phyloP scores from a whole-genome alignment of 2,113 vertebrate genomes.

The Pelusios castaneus region DNA sequence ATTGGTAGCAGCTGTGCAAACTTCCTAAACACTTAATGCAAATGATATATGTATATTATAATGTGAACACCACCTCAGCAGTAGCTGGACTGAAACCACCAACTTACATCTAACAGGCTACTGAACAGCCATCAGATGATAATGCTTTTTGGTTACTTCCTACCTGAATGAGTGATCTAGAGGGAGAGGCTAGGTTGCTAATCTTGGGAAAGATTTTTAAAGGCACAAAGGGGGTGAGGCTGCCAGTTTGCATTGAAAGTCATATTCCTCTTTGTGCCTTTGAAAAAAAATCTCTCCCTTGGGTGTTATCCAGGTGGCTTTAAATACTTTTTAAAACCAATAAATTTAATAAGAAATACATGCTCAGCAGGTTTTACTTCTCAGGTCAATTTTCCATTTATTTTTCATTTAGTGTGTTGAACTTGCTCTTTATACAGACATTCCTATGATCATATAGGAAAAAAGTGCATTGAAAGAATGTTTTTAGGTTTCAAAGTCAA shows the following conservation, averaged over 20 bases:
- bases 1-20: neutral
- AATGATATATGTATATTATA: too few relatives aligned
- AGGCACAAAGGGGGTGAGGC: neutral
- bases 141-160: neutral
- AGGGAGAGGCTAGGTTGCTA: neutral
- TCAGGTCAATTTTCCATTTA: neutral
- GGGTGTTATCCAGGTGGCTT: neutral
- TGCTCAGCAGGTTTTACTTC: neutral
- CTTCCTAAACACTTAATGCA: neutral
- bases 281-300: neutral
- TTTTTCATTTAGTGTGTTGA: neutral
- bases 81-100: too few relatives aligned
- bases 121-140: neutral
- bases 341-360: neutral
- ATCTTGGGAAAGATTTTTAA: fast-evolving
- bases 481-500: neutral
- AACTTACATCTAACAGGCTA: too few relatives aligned
- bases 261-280: neutral
- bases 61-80: too few relatives aligned
- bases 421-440: neutral
- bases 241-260: neutral
- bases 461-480: neutral
- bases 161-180: neutral
- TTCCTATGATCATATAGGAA: neutral
- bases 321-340: neutral